Percentiles rank a stretch among this genome's conserved stretches.
Conservation (phyloP, 2,888 invertebrate species). For the Ditula angustiorana region DNA sequence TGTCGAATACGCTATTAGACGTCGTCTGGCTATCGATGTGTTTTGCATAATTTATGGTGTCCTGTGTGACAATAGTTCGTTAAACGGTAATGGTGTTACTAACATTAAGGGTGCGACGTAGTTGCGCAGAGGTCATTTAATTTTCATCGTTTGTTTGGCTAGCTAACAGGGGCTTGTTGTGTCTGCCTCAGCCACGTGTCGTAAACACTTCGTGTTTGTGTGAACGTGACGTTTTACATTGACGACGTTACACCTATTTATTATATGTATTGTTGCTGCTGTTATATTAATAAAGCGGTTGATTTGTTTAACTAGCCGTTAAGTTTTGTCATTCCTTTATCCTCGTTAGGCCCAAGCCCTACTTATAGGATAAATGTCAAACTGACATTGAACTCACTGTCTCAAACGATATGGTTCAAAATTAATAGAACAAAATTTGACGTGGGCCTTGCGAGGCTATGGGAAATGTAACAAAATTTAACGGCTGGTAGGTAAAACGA, state of each 20-base stretch:
- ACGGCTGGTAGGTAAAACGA: too few relatives aligned
- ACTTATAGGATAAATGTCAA: too few relatives aligned
- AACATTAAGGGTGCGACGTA: slow-evolving; percentile 2
- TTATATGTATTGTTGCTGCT: neutral
- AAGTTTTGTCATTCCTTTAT: too few relatives aligned
- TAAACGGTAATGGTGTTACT: neutral
- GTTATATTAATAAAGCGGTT: neutral
- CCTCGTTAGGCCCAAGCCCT: too few relatives aligned
- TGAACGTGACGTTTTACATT: neutral
- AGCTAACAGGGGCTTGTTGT: neutral
- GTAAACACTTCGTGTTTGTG: neutral
- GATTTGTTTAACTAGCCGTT: too few relatives aligned
- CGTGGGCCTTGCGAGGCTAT: too few relatives aligned
- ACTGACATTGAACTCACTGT: too few relatives aligned
- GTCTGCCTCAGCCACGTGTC: neutral
- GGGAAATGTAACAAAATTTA: too few relatives aligned
- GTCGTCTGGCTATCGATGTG: neutral
- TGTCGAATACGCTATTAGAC: neutral
- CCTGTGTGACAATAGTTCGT: neutral
- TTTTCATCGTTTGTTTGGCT: neutral
- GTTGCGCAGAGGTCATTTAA: neutral
- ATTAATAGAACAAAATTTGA: too few relatives aligned
- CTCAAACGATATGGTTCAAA: too few relatives aligned
- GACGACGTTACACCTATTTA: neutral
- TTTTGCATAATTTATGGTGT: neutral